Conservation (phyloP, 53 echinoderm and acorn worm species). For the Arbacia lixula region DNA sequence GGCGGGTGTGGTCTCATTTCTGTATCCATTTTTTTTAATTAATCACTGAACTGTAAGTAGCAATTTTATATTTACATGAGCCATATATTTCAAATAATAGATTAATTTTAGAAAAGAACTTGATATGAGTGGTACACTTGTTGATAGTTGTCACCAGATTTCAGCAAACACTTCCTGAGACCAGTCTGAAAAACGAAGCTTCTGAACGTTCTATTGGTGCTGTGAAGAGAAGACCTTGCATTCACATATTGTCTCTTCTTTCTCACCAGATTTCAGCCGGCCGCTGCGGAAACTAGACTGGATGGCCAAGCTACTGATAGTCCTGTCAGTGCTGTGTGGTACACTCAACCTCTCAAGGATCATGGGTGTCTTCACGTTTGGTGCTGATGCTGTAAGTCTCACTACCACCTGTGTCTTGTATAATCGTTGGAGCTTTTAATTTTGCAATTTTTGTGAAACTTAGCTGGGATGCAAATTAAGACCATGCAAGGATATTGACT, state of each 20-base stretch:
- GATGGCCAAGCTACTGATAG: constrained; percentile 40
- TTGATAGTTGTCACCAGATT: not conserved
- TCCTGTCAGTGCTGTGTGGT: constrained; percentile 26
- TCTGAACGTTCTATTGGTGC: too few relatives aligned
- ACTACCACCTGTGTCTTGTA: not conserved
- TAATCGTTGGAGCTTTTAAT: too few relatives aligned
- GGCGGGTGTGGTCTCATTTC: too few relatives aligned
- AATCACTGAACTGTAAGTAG: too few relatives aligned
- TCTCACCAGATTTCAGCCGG: constrained; percentile 18
- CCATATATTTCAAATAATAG: not conserved
- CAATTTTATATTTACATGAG: not conserved
- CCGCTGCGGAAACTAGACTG: constrained; percentile 23
- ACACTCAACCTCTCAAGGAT: constrained; percentile 34
- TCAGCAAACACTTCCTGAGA: not conserved
- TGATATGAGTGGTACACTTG: not conserved
- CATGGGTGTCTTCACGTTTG: constrained; percentile 22
- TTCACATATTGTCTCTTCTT: too few relatives aligned
- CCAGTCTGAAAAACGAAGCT: too few relatives aligned
- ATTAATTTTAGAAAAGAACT: not conserved
- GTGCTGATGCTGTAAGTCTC: constrained; percentile 5
- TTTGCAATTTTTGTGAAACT: too few relatives aligned
- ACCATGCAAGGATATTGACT: too few relatives aligned
- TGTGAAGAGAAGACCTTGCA: too few relatives aligned
- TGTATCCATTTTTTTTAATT: too few relatives aligned
- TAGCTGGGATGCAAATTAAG: too few relatives aligned